phyloP scores from a whole-genome alignment of 2,888 invertebrate species.

The Nemotelus nigrinus region DNA sequence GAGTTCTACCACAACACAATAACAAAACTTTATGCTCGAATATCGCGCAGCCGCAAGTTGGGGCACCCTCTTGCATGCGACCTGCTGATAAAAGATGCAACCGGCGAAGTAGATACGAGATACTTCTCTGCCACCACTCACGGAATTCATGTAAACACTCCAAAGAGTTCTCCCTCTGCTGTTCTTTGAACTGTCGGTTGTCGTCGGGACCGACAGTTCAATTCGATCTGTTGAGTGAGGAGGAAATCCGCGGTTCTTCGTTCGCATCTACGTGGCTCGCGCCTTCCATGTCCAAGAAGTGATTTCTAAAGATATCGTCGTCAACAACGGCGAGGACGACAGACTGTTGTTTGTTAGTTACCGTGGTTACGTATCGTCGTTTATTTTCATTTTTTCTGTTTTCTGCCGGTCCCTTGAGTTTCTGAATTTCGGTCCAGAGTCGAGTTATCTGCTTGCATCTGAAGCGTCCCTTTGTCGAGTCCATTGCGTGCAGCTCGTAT shows the following conservation, averaged over 20 bases:
- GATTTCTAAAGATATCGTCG: neutral
- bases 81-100: neutral
- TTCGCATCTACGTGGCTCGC: conserved; percentile 22
- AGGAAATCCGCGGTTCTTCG: conserved; percentile 31
- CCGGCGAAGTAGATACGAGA: conserved; percentile 12
- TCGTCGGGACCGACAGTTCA: conserved; percentile 37
- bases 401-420: conserved; percentile 17
- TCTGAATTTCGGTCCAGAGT: neutral
- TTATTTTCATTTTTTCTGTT: neutral
- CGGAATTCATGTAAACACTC: conserved; percentile 33
- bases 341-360: neutral
- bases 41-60: conserved; percentile 24
- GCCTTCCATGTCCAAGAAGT: conserved; percentile 20
- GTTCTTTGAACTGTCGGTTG: too few species aligned
- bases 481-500: conserved; percentile 7
- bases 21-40: neutral
- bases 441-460: neutral
- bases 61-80: conserved; percentile 9
- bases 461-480: neutral
- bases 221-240: conserved; percentile 45
- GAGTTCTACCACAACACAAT: neutral
- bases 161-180: conserved; percentile 36
- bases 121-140: conserved; percentile 1
- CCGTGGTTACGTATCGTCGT: neutral
- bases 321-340: neutral